Conservation (phyloP, 1,140 invertebrate species). For the Macrostomum lignano region DNA sequence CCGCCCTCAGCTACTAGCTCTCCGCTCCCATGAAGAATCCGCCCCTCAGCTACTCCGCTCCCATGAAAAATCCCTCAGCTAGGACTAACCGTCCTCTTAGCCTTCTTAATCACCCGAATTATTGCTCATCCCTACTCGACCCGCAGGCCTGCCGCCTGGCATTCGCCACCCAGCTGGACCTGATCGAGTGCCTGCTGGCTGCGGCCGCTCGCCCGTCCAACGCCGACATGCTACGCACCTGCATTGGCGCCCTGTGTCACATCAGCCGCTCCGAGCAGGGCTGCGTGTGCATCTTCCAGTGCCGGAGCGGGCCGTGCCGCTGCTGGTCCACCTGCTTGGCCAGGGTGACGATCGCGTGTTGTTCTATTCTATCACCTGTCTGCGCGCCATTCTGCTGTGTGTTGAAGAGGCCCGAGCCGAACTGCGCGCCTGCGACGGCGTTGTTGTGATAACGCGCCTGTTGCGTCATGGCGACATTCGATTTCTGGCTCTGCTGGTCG, state of each 20-base stretch:
- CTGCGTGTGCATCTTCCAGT: conserved; percentile 82
- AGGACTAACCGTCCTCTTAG: no score
- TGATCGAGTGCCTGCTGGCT: conserved; percentile 60
- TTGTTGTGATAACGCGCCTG: conserved; percentile 89
- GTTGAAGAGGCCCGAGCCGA: conserved; percentile 94
- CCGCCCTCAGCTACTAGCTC: no score
- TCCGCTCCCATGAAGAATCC: no score
- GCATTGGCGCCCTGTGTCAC: conserved; percentile 74
- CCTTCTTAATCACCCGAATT: no score
- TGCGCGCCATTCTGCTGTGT: conserved; percentile 85
- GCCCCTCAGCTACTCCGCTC: no score
- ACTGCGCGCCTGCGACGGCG: conserved; percentile 66
- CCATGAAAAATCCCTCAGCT: no score
- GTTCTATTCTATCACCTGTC: conserved; percentile 86
- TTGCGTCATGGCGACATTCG: conserved; percentile 82
- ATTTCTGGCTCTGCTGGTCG: conserved; percentile 87
- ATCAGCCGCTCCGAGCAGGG: conserved; percentile 87
- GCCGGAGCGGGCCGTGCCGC: conserved; percentile 80
- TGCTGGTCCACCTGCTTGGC: conserved; percentile 67
- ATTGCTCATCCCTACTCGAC: no score
- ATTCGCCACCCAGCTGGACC: conserved; percentile 81
- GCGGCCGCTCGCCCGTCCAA: conserved; percentile 81
- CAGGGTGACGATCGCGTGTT: conserved; percentile 85
- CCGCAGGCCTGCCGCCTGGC: conserved; percentile 85
- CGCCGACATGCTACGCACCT: conserved; percentile 61